Conservation (phyloP, 2,797 vertebrate genomes). For the Prunella strophiata region DNA sequence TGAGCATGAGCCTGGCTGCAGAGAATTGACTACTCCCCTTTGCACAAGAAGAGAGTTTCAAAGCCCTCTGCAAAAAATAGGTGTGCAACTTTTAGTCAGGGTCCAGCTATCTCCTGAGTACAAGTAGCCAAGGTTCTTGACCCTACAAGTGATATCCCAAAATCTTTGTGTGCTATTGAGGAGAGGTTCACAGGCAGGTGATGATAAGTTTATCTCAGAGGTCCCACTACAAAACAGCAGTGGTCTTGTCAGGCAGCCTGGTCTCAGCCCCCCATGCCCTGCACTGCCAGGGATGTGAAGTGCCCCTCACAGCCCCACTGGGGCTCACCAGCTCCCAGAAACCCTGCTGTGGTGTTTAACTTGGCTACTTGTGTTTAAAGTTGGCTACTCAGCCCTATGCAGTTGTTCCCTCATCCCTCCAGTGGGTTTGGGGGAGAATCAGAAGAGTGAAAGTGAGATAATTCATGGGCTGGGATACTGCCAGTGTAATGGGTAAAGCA, state of each 20-base stretch:
- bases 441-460: neutral
- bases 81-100: neutral
- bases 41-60: neutral
- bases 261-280: neutral
- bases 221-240: neutral
- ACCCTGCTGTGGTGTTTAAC: neutral
- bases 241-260: neutral
- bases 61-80: neutral
- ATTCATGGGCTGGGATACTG: neutral
- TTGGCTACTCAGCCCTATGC: neutral
- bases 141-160: neutral
- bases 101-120: neutral
- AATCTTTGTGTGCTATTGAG: accelerated
- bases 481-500: neutral
- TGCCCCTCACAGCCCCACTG: neutral
- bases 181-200: neutral
- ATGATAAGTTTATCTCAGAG: neutral
- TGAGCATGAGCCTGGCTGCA: neutral
- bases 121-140: neutral
- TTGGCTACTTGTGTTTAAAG: neutral
- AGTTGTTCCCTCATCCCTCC: neutral
- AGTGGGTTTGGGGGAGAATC: neutral
- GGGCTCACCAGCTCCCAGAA: neutral
- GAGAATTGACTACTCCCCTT: neutral
- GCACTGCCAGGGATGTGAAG: too few species aligned